Conservation (phyloP, 2,113 vertebrate genomes). For the Austrofundulus limnaeus region DNA sequence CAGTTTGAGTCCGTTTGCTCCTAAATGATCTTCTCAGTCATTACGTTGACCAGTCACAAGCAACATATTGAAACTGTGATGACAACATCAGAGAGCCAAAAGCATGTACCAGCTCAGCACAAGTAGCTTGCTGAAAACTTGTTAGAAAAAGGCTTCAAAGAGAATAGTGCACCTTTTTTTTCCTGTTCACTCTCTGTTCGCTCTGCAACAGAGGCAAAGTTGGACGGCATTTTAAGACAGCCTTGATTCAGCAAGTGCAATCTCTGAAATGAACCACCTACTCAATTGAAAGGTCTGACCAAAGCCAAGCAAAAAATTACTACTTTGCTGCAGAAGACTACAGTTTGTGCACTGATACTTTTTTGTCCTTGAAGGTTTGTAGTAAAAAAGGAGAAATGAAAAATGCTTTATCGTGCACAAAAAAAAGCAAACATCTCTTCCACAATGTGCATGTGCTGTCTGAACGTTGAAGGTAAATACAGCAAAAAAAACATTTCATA, state of each 20-base stretch:
- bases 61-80: conserved; percentile 1
- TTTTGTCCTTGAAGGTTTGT: neutral
- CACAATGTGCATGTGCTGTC: no score
- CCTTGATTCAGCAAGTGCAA: neutral
- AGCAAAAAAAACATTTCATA: no score
- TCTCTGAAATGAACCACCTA: conserved; percentile 1
- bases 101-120: neutral
- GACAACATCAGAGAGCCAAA: conserved; percentile 7
- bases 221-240: neutral
- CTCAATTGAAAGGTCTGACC: neutral
- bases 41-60: conserved; percentile 16
- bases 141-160: conserved; percentile 12
- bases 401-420: no score
- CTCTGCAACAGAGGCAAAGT: neutral
- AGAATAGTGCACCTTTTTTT: neutral
- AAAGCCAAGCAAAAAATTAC: conserved; percentile 2
- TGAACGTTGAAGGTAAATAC: no score
- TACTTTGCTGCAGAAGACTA: neutral
- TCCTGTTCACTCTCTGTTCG: neutral
- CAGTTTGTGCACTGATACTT: neutral
- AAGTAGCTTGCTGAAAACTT: conserved; percentile 1
- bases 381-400: no score
- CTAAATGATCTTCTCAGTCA: conserved; percentile 20
- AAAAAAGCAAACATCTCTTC: no score
- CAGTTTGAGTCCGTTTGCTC: conserved; percentile 14